phyloP scores from a whole-genome alignment of 2,113 vertebrate species.

The Urocynchramus pylzowi region DNA sequence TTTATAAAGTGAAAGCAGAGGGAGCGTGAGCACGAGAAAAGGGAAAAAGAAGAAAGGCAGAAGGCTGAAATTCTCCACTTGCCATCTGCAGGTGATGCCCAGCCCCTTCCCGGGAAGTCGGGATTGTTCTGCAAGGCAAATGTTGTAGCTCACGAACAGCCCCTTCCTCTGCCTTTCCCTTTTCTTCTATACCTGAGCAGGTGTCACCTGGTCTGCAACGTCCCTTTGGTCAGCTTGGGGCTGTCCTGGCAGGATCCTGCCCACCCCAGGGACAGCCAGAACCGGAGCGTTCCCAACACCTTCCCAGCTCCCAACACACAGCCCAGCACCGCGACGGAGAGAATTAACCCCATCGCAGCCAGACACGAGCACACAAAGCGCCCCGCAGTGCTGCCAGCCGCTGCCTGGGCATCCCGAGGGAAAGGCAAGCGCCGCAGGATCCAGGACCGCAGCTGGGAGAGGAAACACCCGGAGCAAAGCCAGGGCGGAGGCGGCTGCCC shows the following conservation, averaged over 20 bases:
- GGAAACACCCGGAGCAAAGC: not conserved
- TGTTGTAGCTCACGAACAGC: fast-evolving
- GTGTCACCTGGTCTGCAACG: not conserved
- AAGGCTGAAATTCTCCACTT: not conserved
- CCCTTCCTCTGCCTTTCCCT: not conserved
- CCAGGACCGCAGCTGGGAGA: fast-evolving
- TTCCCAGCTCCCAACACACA: not conserved
- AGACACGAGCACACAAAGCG: fast-evolving
- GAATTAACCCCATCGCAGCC: not conserved
- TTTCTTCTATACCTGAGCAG: not conserved
- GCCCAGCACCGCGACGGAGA: not conserved
- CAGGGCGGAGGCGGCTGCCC: fast-evolving
- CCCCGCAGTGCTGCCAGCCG: not conserved
- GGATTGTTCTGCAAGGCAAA: not conserved
- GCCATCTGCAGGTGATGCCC: not conserved
- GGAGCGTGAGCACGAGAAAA: not conserved
- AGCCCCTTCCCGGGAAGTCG: no score
- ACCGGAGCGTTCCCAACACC: not conserved
- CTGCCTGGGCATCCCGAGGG: not conserved
- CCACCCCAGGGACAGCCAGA: not conserved
- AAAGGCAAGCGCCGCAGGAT: fast-evolving
- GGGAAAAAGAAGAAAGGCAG: not conserved
- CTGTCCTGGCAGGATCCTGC: not conserved
- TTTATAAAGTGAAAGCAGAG: not conserved
- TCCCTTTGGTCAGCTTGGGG: not conserved